A percentile compares a stretch with the other conserved stretches of the same genome.
phyloP scores from a whole-genome alignment of 1,140 invertebrate species.

The Euborellia annulipes region DNA sequence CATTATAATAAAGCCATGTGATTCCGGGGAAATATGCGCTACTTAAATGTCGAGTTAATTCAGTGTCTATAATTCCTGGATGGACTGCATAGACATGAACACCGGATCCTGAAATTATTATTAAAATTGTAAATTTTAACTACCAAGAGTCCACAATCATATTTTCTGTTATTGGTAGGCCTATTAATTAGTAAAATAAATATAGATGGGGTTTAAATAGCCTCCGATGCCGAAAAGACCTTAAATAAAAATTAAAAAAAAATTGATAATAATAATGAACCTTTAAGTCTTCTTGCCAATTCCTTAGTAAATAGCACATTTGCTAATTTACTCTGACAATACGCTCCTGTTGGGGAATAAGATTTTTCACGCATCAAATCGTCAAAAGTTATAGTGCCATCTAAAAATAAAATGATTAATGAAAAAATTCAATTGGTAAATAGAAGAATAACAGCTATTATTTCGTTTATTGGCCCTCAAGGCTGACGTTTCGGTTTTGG shows the following conservation, averaged over 20 bases:
- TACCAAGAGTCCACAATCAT: too few species aligned
- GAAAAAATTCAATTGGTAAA: too few species aligned
- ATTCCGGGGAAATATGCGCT: constrained; percentile 29
- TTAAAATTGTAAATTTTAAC: too few species aligned
- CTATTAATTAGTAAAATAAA: too few species aligned
- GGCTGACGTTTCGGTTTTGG: too few species aligned
- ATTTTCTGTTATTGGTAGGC: too few species aligned
- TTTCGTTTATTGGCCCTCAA: too few species aligned
- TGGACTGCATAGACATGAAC: constrained; percentile 53
- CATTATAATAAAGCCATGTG: background rate
- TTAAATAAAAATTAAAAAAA: too few species aligned
- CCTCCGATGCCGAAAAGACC: too few species aligned
- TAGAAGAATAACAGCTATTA: too few species aligned
- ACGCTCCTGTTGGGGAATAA: constrained; percentile 42
- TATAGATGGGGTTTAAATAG: too few species aligned
- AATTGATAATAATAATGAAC: constrained; percentile 20
- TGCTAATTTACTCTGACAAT: constrained; percentile 57
- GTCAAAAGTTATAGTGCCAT: constrained; percentile 45
- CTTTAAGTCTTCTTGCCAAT: constrained; percentile 38
- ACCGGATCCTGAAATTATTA: constrained; percentile 21
- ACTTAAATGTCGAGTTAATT: constrained; percentile 51
- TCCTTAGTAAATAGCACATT: constrained; percentile 54
- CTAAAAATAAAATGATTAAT: constrained; percentile 23
- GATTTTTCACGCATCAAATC: constrained; percentile 48
- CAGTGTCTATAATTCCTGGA: constrained; percentile 56